Percentiles rank a stretch among this genome's conserved stretches.
These are phyloP conservation scores for Clostera curtula DNA, from an alignment of 2,888 invertebrate species.

Conservation along the genomic window DNA sequence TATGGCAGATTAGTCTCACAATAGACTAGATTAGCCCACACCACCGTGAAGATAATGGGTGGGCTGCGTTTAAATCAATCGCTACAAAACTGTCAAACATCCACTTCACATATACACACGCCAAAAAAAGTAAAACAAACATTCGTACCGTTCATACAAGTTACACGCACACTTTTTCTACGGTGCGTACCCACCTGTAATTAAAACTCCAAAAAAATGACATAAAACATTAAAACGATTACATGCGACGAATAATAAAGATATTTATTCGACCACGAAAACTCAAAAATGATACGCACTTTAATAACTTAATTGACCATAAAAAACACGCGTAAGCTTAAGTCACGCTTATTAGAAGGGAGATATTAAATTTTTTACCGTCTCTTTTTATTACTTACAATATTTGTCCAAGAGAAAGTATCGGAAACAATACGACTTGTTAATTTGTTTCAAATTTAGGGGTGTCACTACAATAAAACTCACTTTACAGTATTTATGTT, in stretches of 20 bases:
- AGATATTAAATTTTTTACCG: conserved; percentile 16
- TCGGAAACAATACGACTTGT: conserved; percentile 29
- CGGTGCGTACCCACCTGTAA: not conserved
- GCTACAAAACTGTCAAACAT: too few relatives aligned
- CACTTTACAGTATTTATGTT: not conserved
- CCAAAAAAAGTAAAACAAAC: too few relatives aligned
- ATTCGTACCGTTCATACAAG: not conserved
- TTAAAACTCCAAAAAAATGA: not conserved
- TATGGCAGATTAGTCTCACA: too few relatives aligned
- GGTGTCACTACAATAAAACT: conserved; percentile 3
- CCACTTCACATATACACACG: too few relatives aligned
- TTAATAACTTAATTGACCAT: conserved; percentile 29
- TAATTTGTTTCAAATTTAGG: conserved; percentile 23
- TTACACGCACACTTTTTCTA: not conserved
- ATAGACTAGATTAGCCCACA: too few relatives aligned
- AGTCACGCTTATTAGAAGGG: conserved; percentile 12
- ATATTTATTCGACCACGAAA: conserved; percentile 8
- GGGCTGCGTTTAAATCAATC: too few relatives aligned
- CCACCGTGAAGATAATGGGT: too few relatives aligned
- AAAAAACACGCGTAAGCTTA: conserved; percentile 14
- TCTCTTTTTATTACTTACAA: conserved; percentile 22
- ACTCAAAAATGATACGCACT: conserved; percentile 25
- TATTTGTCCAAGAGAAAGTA: conserved; percentile 29
- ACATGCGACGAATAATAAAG: conserved; percentile 2
- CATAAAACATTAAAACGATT: conserved; percentile 1